Base-by-base conservation (phyloP, 30 jellyfish, hydroid and myxozoan species). In the Aurelia sp. region DNA sequence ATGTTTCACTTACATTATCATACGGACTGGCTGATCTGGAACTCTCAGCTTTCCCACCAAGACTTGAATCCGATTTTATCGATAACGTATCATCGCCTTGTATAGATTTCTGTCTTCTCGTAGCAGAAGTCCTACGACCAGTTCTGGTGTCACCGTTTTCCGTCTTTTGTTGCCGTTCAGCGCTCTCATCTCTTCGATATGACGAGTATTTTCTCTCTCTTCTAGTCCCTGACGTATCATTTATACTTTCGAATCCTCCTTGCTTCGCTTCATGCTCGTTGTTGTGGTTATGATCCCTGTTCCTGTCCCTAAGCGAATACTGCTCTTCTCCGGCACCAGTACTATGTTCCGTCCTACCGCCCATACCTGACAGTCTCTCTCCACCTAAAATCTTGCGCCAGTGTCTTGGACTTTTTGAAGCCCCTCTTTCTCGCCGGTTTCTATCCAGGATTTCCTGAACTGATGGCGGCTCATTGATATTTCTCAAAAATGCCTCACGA, bases 381-480 rank as follows among this genome's bases (percentile, higher is more conserved):
- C 93, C 93, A 12, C 73, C 73, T n/a, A 84, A 57, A 27, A 84
- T 51, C 58, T 76, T 71, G 55, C 77, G 31, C 93, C 93, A 84
- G 18, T 83, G 76, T 19, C 84, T 53, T 9, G 93, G 93, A 73
- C 93, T 84, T 66, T 84, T 62, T n/a, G 87, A 40, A 13, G 76
- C 63, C 0, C 75, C 59, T 44, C 89, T 19, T 30, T 78, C 89
- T 16, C 89, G 79, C 19, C 93, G 79, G 35, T 84, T 84, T 55
- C 84, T 84, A 62, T 84, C 93, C 41, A 84, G 75, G 27, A 84
- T 84, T 52, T 71, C 93, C 51, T 78, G 89, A 19, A 78, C 89
- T 20, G 89, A 61, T 62, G 89, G 89, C 21, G 89, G 66, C 44
- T 78, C 79, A 6, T 44, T 78, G 30, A 63, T 55, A 13, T 61